These are phyloP conservation scores for Aurelia coerulea DNA, from an alignment of 30 jellyfish, hydroid and myxozoan genomes.

Conservation along the genomic window DNA sequence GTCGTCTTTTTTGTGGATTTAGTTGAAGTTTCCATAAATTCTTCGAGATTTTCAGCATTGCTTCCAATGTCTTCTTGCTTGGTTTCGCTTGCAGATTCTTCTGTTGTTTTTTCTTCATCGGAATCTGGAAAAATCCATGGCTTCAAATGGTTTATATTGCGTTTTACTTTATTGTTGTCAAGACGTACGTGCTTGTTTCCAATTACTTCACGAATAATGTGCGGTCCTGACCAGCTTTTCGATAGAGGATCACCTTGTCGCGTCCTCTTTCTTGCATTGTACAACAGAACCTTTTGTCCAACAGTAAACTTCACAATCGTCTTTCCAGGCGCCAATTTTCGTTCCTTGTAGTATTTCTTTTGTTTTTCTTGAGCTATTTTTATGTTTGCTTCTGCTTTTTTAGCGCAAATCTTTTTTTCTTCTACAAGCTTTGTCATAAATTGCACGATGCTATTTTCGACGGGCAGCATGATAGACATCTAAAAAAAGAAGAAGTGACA, in stretches of 20 bases:
- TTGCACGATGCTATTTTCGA: background rate
- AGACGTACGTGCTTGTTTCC: slow-evolving; percentile 12
- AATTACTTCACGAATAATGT: background rate
- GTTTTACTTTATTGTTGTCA: slow-evolving; percentile 2
- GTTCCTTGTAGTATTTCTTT: slow-evolving; percentile 14
- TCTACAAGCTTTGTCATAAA: background rate
- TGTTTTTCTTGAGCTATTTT: slow-evolving; percentile 18
- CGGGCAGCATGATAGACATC: background rate
- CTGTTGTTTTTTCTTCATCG: background rate
- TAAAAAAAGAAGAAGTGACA: no score
- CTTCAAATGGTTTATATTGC: background rate
- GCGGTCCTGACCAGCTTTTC: slow-evolving; percentile 21
- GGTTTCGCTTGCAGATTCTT: background rate
- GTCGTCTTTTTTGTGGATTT: no score
- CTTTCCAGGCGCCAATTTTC: slow-evolving; percentile 2
- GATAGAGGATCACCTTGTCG: background rate
- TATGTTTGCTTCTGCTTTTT: no score
- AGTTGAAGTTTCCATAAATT: no score
- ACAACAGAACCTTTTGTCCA: slow-evolving; percentile 27
- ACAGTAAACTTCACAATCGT: background rate
- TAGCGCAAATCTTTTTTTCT: background rate
- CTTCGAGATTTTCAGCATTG: no score
- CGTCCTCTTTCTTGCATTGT: background rate
- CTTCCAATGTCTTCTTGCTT: no score
- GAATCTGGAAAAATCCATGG: slow-evolving; percentile 7